Evolutionary conservation across 2,797 vertebrate genomes (phyloP), one percentile per base, ranked within the genome.

Genomic region (Lerista edwardsae): DNA sequence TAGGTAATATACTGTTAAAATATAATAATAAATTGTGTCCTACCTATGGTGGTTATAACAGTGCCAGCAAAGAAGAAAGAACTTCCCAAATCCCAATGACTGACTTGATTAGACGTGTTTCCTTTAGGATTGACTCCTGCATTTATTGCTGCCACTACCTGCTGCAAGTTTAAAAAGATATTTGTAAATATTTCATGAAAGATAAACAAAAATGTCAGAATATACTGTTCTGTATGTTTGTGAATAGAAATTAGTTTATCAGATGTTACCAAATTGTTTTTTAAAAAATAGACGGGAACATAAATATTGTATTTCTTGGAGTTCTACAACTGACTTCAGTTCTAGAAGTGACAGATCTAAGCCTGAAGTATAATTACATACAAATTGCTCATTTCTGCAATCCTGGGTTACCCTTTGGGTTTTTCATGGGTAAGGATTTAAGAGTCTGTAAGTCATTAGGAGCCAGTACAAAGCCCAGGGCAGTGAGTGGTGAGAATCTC

Each of bases 61-160:
- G 99, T 99, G 89, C 99, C 99, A 87, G 99, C 98, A 89, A 99
- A 99, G 97, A 99, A 99, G 95, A 99, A 99, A 69, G 99, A 99
- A 94, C 98, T 98, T 95, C 98, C 98, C 93, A 99, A 97, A 93
- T 99, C 99, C 99, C 99, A 99, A 91, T 99, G 97, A 96, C 98
- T 99, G 84, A 96, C 97, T 94, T 98, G 98, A 96, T 97, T 97
- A 95, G 97, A 97, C 74, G 96, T 94, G 93, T 98, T 98, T 96
- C 97, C 98, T 93, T 98, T 96, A 73, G 99, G 99, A 93, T 98
- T 98, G 94, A 99, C 98, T 84, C 98, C 98, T 89, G 97, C 96
- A 93, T 98, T 98, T 93, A 99, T 97, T 83, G 98, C 98, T 92
- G 97, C 97, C 91, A 98, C 98, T 96, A 99, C 97, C 96, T 99